phyloP scores from a whole-genome alignment of 2,113 vertebrate species.

The Xiphophorus couchianus region DNA sequence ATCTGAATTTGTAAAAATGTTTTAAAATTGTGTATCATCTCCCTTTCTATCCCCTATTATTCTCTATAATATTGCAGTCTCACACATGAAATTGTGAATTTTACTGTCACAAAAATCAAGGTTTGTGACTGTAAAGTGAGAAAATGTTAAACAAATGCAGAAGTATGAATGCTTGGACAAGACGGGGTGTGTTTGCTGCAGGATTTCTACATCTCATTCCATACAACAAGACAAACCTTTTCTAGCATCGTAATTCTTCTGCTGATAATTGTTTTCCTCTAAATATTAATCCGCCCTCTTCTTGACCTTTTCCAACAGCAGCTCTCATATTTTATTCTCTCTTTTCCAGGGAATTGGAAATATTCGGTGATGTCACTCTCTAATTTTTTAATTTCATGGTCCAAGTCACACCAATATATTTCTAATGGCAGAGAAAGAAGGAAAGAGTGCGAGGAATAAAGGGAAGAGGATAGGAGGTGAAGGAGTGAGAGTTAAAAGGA shows the following conservation, averaged over 20 bases:
- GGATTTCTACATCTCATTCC: not conserved
- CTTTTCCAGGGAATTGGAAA: slow-evolving; percentile 65
- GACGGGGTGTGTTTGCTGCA: not conserved
- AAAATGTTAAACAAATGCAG: no score
- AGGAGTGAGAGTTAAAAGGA: not conserved
- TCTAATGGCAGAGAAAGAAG: slow-evolving; percentile 56
- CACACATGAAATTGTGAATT: no score
- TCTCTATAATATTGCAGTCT: no score
- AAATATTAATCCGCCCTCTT: slow-evolving; percentile 51
- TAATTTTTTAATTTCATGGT: slow-evolving; percentile 85
- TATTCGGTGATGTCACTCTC: slow-evolving; percentile 78
- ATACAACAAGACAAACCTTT: not conserved
- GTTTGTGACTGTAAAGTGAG: not conserved
- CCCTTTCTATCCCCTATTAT: no score
- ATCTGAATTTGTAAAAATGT: no score
- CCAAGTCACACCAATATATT: slow-evolving; percentile 77
- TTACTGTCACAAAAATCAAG: no score
- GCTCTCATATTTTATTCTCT: slow-evolving; percentile 37
- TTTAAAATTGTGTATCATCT: no score
- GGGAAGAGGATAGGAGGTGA: not conserved
- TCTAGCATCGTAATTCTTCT: not conserved
- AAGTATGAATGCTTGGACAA: not conserved
- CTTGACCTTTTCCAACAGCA: slow-evolving; percentile 43
- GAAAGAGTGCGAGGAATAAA: slow-evolving; percentile 11
- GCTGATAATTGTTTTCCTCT: slow-evolving; percentile 11